Conservation (phyloP, 2,797 vertebrate genomes). For the Sphaeramia orbicularis region DNA sequence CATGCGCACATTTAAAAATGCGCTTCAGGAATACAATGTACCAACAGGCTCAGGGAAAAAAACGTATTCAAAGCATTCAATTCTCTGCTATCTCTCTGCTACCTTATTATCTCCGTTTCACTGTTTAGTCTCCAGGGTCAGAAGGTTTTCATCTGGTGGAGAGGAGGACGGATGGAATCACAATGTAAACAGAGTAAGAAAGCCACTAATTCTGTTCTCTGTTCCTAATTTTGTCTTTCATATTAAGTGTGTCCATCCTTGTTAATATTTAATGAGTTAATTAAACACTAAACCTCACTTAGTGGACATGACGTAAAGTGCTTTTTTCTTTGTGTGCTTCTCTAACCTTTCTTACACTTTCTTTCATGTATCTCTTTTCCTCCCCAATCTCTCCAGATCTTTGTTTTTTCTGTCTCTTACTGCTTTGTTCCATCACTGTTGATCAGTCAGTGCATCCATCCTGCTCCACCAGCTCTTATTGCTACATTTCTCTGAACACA, state of each 20-base stretch:
- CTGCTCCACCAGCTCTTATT: constrained; percentile 19
- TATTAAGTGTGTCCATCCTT: neutral
- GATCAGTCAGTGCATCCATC: constrained; percentile 17
- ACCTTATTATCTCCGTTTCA: constrained; percentile 12
- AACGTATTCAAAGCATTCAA: too few species aligned
- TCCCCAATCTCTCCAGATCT: neutral
- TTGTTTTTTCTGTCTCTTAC: neutral
- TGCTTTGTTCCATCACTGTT: constrained; percentile 18
- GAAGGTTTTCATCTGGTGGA: constrained; percentile 95
- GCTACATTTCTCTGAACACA: constrained; percentile 15
- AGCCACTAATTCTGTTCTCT: constrained; percentile 14
- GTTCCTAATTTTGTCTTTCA: constrained; percentile 27
- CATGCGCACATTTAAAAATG: neutral
- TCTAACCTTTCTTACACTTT: neutral
- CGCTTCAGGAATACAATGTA: too few species aligned
- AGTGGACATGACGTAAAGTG: constrained; percentile 30
- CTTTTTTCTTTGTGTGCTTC: constrained; percentile 3
- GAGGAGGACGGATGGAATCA: constrained; percentile 95
- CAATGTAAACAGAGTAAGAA: constrained; percentile 92
- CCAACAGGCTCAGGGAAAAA: too few species aligned
- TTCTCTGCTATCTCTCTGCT: too few species aligned
- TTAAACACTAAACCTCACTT: constrained; percentile 45
- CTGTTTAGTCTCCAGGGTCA: constrained; percentile 84
- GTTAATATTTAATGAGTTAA: constrained; percentile 73
- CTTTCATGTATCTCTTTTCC: constrained; percentile 7